These are phyloP conservation scores for Chlamydotis undulata DNA, from an alignment of 2,113 vertebrate species.

Conservation along the genomic window DNA sequence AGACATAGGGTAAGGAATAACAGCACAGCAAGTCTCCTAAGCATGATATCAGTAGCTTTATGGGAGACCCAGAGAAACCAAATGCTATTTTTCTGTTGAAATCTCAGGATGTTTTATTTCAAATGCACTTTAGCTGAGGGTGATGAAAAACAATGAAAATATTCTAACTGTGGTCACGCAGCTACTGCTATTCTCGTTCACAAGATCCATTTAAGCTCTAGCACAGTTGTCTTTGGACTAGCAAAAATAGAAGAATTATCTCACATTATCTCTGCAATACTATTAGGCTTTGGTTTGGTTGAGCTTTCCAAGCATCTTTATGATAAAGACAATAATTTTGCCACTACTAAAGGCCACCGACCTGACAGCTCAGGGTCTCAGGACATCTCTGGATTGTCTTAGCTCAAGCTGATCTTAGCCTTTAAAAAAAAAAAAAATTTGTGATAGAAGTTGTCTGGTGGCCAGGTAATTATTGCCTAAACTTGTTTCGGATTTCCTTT, in stretches of 20 bases:
- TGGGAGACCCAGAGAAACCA: neutral
- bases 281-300: neutral
- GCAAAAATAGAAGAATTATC: neutral
- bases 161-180: neutral
- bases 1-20: constrained; percentile 16
- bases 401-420: neutral
- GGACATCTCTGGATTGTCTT: neutral
- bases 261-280: neutral
- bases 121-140: neutral
- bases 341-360: neutral
- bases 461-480: neutral
- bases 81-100: constrained; percentile 5
- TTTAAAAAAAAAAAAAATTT: neutral
- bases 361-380: neutral
- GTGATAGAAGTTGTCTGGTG: neutral
- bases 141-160: constrained; percentile 25
- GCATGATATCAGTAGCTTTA: neutral
- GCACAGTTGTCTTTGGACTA: neutral
- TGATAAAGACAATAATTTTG: neutral
- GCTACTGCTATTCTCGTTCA: neutral
- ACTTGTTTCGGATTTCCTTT: neutral
- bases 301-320: neutral
- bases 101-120: neutral
- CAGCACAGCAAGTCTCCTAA: constrained; percentile 26
- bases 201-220: neutral